phyloP scores from a whole-genome alignment of 2,888 invertebrate genomes.

The Salticus scenicus region DNA sequence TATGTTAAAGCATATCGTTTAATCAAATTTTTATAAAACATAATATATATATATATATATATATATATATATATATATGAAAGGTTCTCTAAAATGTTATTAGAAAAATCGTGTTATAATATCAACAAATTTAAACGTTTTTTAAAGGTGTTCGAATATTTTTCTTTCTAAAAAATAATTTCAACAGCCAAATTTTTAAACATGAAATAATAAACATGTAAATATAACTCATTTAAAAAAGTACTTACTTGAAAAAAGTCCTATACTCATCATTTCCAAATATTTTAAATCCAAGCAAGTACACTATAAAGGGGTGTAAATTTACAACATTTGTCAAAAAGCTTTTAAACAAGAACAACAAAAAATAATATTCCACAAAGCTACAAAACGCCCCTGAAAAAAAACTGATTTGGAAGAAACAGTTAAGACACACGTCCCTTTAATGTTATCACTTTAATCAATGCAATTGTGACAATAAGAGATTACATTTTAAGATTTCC shows the following conservation, averaged over 20 bases:
- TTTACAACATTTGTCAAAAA: not conserved
- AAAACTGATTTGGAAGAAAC: constrained; percentile 22
- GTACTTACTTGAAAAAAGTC: constrained; percentile 22
- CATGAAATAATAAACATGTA: no score
- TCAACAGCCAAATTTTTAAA: no score
- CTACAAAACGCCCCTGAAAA: constrained; percentile 34
- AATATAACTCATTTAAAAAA: no score
- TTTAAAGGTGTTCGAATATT: no score
- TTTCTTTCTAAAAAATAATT: no score
- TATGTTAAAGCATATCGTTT: no score
- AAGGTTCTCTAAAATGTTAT: no score
- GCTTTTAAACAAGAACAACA: not conserved
- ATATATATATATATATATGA: no score
- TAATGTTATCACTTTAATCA: not conserved
- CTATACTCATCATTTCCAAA: not conserved
- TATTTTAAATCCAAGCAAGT: not conserved
- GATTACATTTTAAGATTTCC: constrained; percentile 21
- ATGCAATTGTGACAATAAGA: constrained; percentile 24
- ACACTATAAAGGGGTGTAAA: not conserved
- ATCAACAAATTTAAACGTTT: no score
- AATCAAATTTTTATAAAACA: no score
- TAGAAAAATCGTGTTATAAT: no score
- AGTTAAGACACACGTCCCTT: not conserved
- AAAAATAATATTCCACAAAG: not conserved
- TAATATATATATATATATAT: no score